phyloP scores from a whole-genome alignment of 1,140 invertebrate genomes.

The Zaprionus inermis region DNA sequence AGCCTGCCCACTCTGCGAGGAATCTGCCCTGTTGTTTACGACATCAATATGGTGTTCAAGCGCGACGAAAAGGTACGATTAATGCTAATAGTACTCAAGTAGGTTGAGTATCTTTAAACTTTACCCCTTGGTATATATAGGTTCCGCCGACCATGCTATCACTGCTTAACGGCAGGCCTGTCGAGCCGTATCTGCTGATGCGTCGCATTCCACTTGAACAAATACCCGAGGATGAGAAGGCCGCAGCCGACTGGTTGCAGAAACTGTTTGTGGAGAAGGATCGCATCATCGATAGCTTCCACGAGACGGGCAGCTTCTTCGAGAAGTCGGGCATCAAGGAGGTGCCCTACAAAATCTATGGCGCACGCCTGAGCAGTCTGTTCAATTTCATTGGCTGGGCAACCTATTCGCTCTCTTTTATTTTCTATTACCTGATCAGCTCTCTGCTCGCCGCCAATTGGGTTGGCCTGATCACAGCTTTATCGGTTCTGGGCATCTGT shows the following conservation, averaged over 20 bases:
- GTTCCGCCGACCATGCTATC: conserved; percentile 91
- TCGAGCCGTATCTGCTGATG: conserved; percentile 91
- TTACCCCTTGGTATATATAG: conserved; percentile 48
- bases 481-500: conserved; percentile 89
- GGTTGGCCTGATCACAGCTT: conserved; percentile 88
- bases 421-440: conserved; percentile 89
- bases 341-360: conserved; percentile 86
- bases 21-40: conserved; percentile 93
- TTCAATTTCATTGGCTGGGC: conserved; percentile 90
- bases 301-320: conserved; percentile 93
- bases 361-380: conserved; percentile 88
- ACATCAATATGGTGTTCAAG: conserved; percentile 92
- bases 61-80: conserved; percentile 84
- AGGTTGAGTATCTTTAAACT: conserved; percentile 6
- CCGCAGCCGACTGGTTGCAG: conserved; percentile 92
- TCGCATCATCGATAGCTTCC: conserved; percentile 91
- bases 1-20: conserved; percentile 89
- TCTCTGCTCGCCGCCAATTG: conserved; percentile 90
- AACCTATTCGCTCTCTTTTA: conserved; percentile 88
- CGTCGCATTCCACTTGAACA: conserved; percentile 92
- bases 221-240: conserved; percentile 92
- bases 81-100: not conserved
- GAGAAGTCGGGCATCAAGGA: conserved; percentile 88
- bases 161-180: conserved; percentile 91
- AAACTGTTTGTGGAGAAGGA: conserved; percentile 88